Base-by-base conservation (phyloP, 2,888 invertebrate species). In the Pristionchus maxplancki region DNA sequence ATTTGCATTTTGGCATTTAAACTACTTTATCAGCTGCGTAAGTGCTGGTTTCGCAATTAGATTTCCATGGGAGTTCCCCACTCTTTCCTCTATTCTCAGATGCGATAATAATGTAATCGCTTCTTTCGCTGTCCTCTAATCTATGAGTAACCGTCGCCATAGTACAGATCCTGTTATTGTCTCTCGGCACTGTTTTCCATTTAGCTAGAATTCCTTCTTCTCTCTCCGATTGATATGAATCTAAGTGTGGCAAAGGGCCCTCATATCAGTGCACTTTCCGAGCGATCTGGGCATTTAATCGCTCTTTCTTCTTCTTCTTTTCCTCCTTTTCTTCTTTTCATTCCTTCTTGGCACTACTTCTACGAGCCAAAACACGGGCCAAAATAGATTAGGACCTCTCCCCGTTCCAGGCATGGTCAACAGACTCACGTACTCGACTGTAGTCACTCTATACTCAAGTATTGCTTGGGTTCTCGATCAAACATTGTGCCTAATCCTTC, bases 381-480 rank as follows among this genome's bases (percentile, higher is more conserved):
- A 78, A 78, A 78, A 78, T 78, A 78, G 78, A 78, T 78, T 78
- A 78, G 78, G 48, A 78, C 78, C 78, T 78, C 71, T 74, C 31
- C 13, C 48, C 0, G 2, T 13, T 67, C 67, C 0, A 44, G 44
- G 44, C n/a, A 48, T 20, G 28, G 78, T 78, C 78, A 78, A 78
- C 78, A 78, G 48, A 48, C 78, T 48, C 74, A 74, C 74, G 74
- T 40, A 40, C 24, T 9, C 17, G 37, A 71, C 71, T 74, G 2
- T 40, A 40, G 40, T 74, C 37, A 37, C 1, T 20, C 40, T 40
- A 37, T 28, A 78, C 34, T 78, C 71, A 11, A 44, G 58, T 58
- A 58, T 58, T 58, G 58, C 58, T 6, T 17, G 58, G 78, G 78
- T 74, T 37, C 71, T 40, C 71, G 71, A 78, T 78, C 67, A 44